Base-by-base conservation (phyloP, 1,140 invertebrate genomes). In the Trichonephila clavata region DNA sequence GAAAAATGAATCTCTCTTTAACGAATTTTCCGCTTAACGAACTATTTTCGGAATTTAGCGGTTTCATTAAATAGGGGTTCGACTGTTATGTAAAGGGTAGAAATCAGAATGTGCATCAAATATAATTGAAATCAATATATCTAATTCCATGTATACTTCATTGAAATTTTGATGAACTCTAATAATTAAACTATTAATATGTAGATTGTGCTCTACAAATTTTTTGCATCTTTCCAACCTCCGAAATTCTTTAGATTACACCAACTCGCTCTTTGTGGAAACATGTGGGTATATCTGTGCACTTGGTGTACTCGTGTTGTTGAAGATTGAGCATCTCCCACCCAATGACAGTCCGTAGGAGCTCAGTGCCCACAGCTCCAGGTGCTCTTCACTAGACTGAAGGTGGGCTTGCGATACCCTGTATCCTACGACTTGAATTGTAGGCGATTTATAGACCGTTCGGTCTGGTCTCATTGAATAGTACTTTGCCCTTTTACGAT, bases 281-380 rank as follows among this genome's bases (percentile, higher is more conserved):
- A 14, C 71, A 77, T 77, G 71, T 77, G 32, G 71, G 32, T 16
- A 27, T 32, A 0, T 16, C 13, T 18, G 71, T 77, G 32, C 71
- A 2, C 71, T 32, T 77, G 71, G 27, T 32, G 27, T 77, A 77
- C 14, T 2, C 7, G 63, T n/a, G 14, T 7, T n/a, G 63, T 8
- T 24, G 16, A 32, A 77, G 68, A 77, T 77, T 77, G 71, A 77
- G 71, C 32, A 77, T 77, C 71, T 77, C 71, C 71, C 71, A 39
- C 71, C 71, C 32, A 24, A 18, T 77, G 71, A 77, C 71, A 77
- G 27, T 27, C 71, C 27, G 71, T 77, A 77, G 71, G 71, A 77
- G 71, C 27, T 39, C 32, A 18, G 71, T 77, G 71, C 71, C 71
- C 71, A 77, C 71, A 27, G 68, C 27, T 71, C 68, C 68, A 71